Base-by-base conservation (phyloP, 2,888 invertebrate species). In the Lacanobia oleracea region DNA sequence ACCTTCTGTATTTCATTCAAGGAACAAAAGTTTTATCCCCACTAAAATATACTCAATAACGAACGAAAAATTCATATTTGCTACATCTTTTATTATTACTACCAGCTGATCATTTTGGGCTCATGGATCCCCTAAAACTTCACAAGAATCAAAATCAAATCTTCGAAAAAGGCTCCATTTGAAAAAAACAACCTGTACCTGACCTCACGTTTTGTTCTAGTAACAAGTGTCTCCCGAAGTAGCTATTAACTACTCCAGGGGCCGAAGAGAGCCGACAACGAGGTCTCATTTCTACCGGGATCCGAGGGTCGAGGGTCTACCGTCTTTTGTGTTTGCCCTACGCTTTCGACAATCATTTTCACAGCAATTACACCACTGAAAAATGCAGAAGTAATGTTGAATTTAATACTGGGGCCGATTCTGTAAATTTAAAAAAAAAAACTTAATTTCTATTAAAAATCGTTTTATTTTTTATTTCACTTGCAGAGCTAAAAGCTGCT, bases 191-290 rank as follows among this genome's bases (percentile, higher is more conserved):
- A 12, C 60, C 57, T 69, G 56, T 75, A 75, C 27, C 16, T 18
- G 4, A 60, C n/a, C 54, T 75, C 57, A 74, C 73, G 77, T 85
- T 88, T 88, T 88, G 85, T 87, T 82, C 82, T 48, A 67, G 81
- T 84, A 85, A 86, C 85, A 88, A 90, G 88, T 88, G 87, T 88
- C 87, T 86, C 83, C 83, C 75, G 74, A 81, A 89, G 89, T 88
- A 87, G 88, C 88, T 88, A 91, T 92, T 92, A 92, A 84, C 88
- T 87, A 82, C 91, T 92, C 72, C 79, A 89, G 72, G 60, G 80
- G 67, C 75, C 80, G 80, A 79, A 57, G 79, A 84, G 82, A 77
- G 80, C 18, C 73, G 76, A 72, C 81, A 81, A 85, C 74, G 77
- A 86, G 87, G 72, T 74, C 83, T 79, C 74, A 72, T 83, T 85